Conservation (phyloP, 2,888 invertebrate genomes). For the Agrypnus murinus region DNA sequence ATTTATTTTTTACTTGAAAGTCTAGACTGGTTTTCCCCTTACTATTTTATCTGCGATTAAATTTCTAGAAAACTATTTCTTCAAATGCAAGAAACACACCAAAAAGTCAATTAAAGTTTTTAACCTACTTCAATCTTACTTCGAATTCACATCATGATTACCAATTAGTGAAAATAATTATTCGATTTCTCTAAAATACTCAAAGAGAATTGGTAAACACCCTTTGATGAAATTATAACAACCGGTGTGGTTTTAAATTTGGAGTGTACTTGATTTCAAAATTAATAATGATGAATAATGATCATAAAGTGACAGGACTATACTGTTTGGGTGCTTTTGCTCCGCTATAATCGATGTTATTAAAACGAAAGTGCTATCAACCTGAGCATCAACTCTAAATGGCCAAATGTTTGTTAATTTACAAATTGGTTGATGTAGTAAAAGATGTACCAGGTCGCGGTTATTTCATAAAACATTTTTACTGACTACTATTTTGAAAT, state of each 20-base stretch:
- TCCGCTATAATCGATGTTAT: slow-evolving; percentile 26
- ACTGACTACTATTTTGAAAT: not conserved
- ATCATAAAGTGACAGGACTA: slow-evolving; percentile 15
- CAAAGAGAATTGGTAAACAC: not conserved
- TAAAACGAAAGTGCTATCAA: slow-evolving; percentile 25
- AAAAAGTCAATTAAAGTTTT: too few relatives aligned
- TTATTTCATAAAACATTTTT: slow-evolving; percentile 11
- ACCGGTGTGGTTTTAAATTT: slow-evolving; percentile 17
- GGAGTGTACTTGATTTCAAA: slow-evolving; percentile 21
- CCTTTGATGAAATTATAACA: slow-evolving; percentile 1
- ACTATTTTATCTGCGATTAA: too few relatives aligned
- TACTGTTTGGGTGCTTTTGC: slow-evolving; percentile 23
- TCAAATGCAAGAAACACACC: too few relatives aligned
- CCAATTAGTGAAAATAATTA: slow-evolving; percentile 8
- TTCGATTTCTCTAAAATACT: not conserved
- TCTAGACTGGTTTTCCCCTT: too few relatives aligned
- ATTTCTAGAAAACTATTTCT: too few relatives aligned
- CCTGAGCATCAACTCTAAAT: slow-evolving; percentile 17
- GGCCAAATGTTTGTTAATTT: slow-evolving; percentile 28
- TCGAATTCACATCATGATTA: not conserved
- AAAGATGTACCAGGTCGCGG: not conserved
- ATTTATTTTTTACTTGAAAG: too few relatives aligned
- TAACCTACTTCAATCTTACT: not conserved
- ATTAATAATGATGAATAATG: slow-evolving; percentile 28
- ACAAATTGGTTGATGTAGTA: slow-evolving; percentile 17